A percentile compares a stretch with the other conserved stretches of the same genome.
Evolutionary conservation across 2,797 vertebrate species (phyloP).

Genomic region (Lepus townsendii): DNA sequence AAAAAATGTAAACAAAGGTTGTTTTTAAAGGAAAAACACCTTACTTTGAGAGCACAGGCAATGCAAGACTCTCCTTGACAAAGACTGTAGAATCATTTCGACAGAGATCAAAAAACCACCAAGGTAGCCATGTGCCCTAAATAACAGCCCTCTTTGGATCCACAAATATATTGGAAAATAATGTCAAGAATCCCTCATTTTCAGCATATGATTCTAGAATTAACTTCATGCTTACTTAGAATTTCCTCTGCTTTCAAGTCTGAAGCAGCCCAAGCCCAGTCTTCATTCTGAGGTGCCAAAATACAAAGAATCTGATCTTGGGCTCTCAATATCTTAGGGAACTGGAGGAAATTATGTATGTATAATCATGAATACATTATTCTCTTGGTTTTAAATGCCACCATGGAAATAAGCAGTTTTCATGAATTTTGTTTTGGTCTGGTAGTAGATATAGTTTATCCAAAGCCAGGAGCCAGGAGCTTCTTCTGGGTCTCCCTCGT

Average conservation of each 20-base stretch:
- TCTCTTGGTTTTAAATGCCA: background rate
- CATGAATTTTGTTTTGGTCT: background rate
- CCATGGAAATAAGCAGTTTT: background rate
- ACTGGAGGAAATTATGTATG: constrained; percentile 17
- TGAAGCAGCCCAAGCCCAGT: background rate
- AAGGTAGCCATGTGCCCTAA: background rate
- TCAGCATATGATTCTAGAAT: background rate
- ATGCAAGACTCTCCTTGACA: background rate
- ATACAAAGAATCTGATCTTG: constrained; percentile 23
- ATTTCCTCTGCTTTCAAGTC: constrained; percentile 21
- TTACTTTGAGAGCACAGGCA: background rate
- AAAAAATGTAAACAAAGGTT: too few relatives aligned
- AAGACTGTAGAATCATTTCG: background rate
- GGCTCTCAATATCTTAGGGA: constrained; percentile 5
- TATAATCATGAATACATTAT: background rate
- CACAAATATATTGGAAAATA: background rate
- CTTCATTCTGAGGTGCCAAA: constrained; percentile 25
- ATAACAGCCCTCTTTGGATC: background rate
- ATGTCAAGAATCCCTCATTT: constrained; percentile 42
- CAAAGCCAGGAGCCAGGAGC: too few relatives aligned
- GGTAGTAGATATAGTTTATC: background rate
- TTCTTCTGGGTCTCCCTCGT: too few relatives aligned
- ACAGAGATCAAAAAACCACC: background rate
- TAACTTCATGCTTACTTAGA: background rate
- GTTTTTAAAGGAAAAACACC: constrained; percentile 35